These are phyloP conservation scores for Tragelaphus strepsiceros DNA, from an alignment of 2,113 vertebrate species.

Conservation along the genomic window DNA sequence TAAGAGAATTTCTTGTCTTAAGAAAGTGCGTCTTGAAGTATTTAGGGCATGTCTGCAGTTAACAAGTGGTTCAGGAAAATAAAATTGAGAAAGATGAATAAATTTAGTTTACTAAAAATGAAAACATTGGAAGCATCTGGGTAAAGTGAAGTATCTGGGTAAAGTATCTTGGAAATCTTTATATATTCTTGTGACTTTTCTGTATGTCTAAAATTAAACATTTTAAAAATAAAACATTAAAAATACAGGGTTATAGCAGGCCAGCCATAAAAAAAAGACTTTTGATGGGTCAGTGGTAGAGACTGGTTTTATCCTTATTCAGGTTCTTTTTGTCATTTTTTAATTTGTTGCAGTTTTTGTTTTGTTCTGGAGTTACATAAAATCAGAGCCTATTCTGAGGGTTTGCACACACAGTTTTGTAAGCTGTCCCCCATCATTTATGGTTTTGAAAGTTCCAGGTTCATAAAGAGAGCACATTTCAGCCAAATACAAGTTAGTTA, in stretches of 20 bases:
- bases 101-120: slow-evolving; percentile 14
- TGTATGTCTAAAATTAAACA: not conserved
- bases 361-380: not conserved
- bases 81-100: not conserved
- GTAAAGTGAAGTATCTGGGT: not conserved
- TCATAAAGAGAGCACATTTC: not conserved
- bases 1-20: slow-evolving; percentile 39
- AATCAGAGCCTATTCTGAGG: not conserved
- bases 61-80: not conserved
- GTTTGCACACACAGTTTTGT: not conserved
- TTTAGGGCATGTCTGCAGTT: slow-evolving; percentile 34
- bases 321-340: not conserved
- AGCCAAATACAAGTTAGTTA: not conserved
- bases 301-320: not conserved
- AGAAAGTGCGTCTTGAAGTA: slow-evolving; percentile 44
- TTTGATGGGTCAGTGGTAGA: not conserved
- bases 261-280: not conserved
- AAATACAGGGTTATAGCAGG: not conserved
- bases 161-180: not conserved
- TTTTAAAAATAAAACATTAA: slow-evolving; percentile 15
- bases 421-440: not conserved
- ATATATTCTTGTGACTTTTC: not conserved
- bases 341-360: slow-evolving; percentile 10
- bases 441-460: not conserved
- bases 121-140: slow-evolving; percentile 4